Percentiles rank a stretch among this genome's conserved stretches.
Conservation (phyloP, 2,797 vertebrate genomes). For the Halcyon leucocephala region DNA sequence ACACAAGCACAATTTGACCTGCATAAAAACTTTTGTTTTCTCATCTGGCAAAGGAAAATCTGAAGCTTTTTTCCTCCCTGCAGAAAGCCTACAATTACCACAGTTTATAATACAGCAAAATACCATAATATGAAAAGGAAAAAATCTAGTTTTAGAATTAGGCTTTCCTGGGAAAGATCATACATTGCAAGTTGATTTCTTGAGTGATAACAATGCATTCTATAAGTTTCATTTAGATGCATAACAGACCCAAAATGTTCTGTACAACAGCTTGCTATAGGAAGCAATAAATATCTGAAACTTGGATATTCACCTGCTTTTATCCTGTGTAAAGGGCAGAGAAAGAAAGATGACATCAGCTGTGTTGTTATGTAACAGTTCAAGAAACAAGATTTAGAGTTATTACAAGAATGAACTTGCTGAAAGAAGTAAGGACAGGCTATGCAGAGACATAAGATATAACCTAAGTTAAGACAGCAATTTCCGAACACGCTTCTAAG, state of each 20-base stretch:
- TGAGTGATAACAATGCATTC: neutral
- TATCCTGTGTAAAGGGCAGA: neutral
- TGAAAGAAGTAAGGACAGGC: neutral
- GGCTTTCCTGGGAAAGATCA: neutral
- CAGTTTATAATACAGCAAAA: neutral
- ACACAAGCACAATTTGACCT: neutral
- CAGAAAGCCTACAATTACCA: neutral
- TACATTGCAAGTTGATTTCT: neutral
- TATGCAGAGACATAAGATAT: too few relatives aligned
- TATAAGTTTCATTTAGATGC: neutral
- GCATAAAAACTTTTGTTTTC: neutral
- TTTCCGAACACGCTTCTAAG: neutral
- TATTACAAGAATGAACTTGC: neutral
- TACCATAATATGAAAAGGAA: rapidly evolving
- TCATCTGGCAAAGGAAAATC: neutral
- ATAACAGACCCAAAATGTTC: too few relatives aligned
- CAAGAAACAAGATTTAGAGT: neutral
- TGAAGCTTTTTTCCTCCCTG: neutral
- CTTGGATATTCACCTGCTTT: neutral
- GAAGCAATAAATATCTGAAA: neutral
- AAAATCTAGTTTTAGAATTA: neutral
- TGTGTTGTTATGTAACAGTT: neutral
- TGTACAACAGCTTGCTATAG: too few relatives aligned
- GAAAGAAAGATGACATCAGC: neutral
- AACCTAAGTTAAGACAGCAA: neutral